Percentiles rank a stretch among this genome's conserved stretches.
Conservation (phyloP, 2,113 vertebrate species). For the Mustela nigripes region DNA sequence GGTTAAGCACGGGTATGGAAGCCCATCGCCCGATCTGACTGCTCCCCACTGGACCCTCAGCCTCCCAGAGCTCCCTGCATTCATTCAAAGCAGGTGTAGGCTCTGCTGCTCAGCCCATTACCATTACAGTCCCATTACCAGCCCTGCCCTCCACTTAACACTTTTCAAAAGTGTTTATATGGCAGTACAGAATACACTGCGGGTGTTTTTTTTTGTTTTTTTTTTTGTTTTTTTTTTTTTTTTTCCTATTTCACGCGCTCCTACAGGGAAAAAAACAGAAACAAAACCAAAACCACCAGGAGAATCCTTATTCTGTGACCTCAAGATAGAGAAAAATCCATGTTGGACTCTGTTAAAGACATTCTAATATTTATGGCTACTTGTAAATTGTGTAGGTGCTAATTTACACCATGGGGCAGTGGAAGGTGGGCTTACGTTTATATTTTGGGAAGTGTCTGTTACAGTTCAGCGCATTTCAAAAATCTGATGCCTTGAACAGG, state of each 20-base stretch:
- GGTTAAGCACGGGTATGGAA: conserved; percentile 78
- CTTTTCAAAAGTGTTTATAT: conserved; percentile 61
- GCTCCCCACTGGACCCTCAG: conserved; percentile 62
- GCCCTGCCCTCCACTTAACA: conserved; percentile 61
- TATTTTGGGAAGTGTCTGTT: conserved; percentile 11
- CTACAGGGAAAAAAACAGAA: neutral
- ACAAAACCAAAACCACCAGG: too few relatives aligned
- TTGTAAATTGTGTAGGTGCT: neutral
- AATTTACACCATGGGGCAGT: neutral
- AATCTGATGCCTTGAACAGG: neutral
- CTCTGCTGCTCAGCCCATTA: conserved; percentile 71
- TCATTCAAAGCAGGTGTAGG: conserved; percentile 87
- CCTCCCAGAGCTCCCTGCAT: conserved; percentile 72
- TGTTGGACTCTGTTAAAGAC: neutral
- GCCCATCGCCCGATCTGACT: conserved; percentile 61
- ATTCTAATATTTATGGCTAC: neutral
- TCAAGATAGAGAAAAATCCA: neutral
- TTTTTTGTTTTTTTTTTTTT: neutral
- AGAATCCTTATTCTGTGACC: conserved; percentile 48
- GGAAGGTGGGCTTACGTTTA: neutral
- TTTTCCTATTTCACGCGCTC: neutral
- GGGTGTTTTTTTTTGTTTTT: neutral
- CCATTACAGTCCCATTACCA: conserved; percentile 41
- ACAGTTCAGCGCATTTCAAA: neutral
- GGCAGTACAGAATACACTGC: conserved; percentile 55